Conservation (phyloP, 2,888 invertebrate species). For the Bembecia ichneumoniformis region DNA sequence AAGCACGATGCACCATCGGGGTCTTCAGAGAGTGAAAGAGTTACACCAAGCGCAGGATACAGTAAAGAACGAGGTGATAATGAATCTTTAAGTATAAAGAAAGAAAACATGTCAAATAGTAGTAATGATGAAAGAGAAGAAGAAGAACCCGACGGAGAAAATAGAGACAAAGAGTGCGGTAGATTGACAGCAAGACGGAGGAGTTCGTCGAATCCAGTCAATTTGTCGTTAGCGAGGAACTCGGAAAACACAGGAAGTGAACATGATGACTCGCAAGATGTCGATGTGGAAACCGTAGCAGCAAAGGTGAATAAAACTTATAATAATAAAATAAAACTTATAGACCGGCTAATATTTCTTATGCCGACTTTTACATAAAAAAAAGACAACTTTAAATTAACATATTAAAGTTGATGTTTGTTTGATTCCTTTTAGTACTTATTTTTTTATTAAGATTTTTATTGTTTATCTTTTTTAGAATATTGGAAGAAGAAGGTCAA, state of each 20-base stretch:
- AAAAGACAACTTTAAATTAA: no score
- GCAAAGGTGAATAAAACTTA: slow-evolving; percentile 45
- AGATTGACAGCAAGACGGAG: slow-evolving; percentile 74
- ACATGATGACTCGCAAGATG: slow-evolving; percentile 67
- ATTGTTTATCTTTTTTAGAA: slow-evolving; percentile 36
- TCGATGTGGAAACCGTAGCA: slow-evolving; percentile 68
- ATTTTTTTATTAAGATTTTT: not conserved
- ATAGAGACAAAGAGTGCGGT: slow-evolving; percentile 62
- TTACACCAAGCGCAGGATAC: slow-evolving; percentile 59
- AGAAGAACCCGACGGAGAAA: slow-evolving; percentile 64
- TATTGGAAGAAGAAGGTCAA: slow-evolving; percentile 58
- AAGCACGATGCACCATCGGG: slow-evolving; percentile 66
- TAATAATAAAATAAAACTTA: not conserved
- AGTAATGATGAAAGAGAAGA: slow-evolving; percentile 69
- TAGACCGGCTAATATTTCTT: not conserved
- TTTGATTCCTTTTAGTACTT: not conserved
- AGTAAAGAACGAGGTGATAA: slow-evolving; percentile 59
- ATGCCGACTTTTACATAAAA: no score
- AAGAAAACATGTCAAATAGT: slow-evolving; percentile 67
- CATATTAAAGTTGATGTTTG: not conserved
- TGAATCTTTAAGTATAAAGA: slow-evolving; percentile 63
- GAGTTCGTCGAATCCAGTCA: slow-evolving; percentile 87
- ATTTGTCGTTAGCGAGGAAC: slow-evolving; percentile 77
- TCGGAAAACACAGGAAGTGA: slow-evolving; percentile 73
- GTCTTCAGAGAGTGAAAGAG: slow-evolving; percentile 64